These are phyloP conservation scores for Caenorhabditis doughertyi DNA, from an alignment of 2,888 invertebrate species.

Conservation along the genomic window DNA sequence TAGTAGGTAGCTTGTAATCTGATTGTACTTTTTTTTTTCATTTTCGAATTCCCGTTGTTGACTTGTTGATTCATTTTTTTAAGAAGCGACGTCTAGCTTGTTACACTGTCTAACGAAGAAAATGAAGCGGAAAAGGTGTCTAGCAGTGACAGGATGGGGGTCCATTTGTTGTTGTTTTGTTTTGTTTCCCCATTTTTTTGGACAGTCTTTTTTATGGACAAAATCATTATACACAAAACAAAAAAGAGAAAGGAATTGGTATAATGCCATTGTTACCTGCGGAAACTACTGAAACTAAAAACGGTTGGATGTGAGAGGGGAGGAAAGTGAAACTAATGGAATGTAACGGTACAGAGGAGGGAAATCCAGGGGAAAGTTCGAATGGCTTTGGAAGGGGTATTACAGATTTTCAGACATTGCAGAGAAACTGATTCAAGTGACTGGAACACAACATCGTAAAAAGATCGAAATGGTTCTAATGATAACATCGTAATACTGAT, in stretches of 20 bases:
- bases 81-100: not conserved
- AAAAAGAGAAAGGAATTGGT: not conserved
- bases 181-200: not conserved
- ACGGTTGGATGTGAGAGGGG: not conserved
- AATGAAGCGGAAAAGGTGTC: slow-evolving; percentile 22
- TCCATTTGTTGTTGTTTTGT: not conserved
- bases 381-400: not conserved
- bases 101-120: slow-evolving; percentile 41
- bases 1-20: slow-evolving; percentile 41
- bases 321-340: slow-evolving; percentile 5
- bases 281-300: not conserved
- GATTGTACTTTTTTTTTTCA: slow-evolving; percentile 30
- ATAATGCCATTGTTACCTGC: not conserved
- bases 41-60: slow-evolving; percentile 18
- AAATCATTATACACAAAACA: not conserved
- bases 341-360: not conserved
- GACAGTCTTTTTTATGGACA: not conserved
- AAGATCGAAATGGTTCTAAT: too few species aligned
- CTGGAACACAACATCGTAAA: too few species aligned
- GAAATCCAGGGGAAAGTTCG: not conserved
- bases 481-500: too few species aligned
- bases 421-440: too few species aligned
- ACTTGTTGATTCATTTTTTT: slow-evolving; percentile 3
- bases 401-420: too few species aligned
- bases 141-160: not conserved